These are phyloP conservation scores for Monodelphis domestica DNA, from an alignment of 2,797 vertebrate genomes.

Conservation along the genomic window DNA sequence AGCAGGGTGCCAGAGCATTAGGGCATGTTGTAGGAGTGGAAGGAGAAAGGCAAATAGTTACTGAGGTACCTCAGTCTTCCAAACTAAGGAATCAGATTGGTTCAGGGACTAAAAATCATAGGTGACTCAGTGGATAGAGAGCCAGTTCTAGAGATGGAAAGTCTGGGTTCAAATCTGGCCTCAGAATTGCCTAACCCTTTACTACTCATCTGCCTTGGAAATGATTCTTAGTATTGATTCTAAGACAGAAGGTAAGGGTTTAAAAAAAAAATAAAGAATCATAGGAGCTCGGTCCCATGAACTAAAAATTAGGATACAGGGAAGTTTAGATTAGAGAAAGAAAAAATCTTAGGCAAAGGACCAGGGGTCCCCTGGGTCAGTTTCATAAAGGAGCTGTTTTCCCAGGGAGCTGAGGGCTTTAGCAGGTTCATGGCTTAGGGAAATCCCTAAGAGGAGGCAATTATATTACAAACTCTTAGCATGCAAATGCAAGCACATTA, in stretches of 20 bases:
- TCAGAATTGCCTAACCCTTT: no score
- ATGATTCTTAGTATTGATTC: no score
- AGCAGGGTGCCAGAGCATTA: not conserved
- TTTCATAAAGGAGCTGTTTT: not conserved
- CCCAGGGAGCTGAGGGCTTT: not conserved
- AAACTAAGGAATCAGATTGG: not conserved
- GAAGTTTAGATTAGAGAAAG: not conserved
- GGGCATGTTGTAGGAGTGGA: not conserved
- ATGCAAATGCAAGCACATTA: constrained; percentile 30
- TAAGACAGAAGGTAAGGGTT: no score
- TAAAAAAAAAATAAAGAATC: no score
- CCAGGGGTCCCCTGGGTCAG: not conserved
- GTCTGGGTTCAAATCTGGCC: no score
- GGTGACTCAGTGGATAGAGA: no score
- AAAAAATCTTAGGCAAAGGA: not conserved
- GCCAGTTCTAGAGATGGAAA: no score
- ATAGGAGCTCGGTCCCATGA: not conserved
- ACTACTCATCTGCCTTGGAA: no score
- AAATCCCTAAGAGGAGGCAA: not conserved
- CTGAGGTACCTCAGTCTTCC: not conserved
- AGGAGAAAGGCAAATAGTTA: not conserved
- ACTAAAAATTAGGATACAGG: not conserved
- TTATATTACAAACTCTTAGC: constrained; percentile 1
- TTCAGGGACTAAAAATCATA: not conserved
- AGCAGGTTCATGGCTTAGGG: not conserved